These are phyloP conservation scores for Mus caroli DNA, from an alignment of 2,797 vertebrate genomes.

Conservation along the genomic window DNA sequence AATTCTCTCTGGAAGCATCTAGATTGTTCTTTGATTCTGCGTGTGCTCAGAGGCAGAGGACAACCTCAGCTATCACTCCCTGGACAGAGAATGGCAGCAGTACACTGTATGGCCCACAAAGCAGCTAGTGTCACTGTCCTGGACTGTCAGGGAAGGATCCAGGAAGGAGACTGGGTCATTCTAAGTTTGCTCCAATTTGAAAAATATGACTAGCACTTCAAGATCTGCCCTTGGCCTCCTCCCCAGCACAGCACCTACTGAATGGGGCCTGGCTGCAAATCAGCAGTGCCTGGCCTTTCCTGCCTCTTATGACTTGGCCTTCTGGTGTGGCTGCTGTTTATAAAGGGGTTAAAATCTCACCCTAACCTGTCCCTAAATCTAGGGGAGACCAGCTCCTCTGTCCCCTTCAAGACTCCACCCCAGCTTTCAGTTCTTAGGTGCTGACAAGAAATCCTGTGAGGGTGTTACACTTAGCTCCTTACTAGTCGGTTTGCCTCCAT, in stretches of 20 bases:
- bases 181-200: background rate
- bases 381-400: background rate
- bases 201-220: background rate
- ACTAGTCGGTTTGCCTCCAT: background rate
- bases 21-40: background rate
- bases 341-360: background rate
- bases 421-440: background rate
- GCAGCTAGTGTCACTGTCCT: background rate
- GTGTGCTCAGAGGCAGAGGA: background rate
- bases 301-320: background rate
- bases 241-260: background rate
- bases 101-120: background rate
- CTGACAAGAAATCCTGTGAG: background rate
- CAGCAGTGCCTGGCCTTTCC: background rate
- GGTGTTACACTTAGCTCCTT: background rate
- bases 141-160: background rate
- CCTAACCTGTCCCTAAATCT: background rate
- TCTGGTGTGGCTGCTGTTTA: background rate
- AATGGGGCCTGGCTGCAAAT: background rate
- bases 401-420: rapidly evolving
- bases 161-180: background rate
- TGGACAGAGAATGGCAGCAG: background rate
- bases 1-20: background rate
- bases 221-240: background rate
- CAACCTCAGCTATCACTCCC: background rate